Base-by-base conservation (phyloP, 1,140 invertebrate genomes). In the Cephus cinctus region DNA sequence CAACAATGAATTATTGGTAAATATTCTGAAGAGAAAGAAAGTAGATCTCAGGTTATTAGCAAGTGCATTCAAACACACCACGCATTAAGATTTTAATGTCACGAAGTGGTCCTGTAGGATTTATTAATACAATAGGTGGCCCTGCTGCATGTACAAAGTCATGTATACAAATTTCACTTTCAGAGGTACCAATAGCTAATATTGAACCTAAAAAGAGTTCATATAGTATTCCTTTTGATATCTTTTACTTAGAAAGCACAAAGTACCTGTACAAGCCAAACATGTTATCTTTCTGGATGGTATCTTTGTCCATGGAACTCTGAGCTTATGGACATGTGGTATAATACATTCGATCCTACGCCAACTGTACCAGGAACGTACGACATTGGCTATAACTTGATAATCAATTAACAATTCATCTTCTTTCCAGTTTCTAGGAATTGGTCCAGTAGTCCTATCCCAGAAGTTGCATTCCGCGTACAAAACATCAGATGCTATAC, bases 131-230 rank as follows among this genome's bases (percentile, higher is more conserved):
- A 19, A 45, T 31, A 35, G 31, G n/a, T 9, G 31, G 8, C 36
- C 27, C 18, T 4, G 14, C 15, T 47, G 34, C 21, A 41, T 35
- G 15, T 5, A 14, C 11, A 11, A 54, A 31, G 45, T 61, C 21
- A 14, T 42, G 57, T 14, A 63, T 38, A 34, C 50, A 52, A 36
- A 61, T 32, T 0, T 42, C 56, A 25, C 61, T 59, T 25, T 61
- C 56, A 2, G 38, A 47, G 9, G 50, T 51, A 4, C 57, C 61
- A n/a, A 59, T 16, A 16, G 47, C 58, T 15, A 61, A 16, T 20
- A 54, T 31, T 38, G 43, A 38, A 22, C 18, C 58, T 63, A 18
- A 1, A 52, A 51, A 47, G 27, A 15, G 8, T 23, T 36, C 19
- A 31, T 16, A 27, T 22, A 18, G 30, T 16, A 6, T 18, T 25